Conservation (phyloP, 2,888 invertebrate species). For the Platypus cylindrus region DNA sequence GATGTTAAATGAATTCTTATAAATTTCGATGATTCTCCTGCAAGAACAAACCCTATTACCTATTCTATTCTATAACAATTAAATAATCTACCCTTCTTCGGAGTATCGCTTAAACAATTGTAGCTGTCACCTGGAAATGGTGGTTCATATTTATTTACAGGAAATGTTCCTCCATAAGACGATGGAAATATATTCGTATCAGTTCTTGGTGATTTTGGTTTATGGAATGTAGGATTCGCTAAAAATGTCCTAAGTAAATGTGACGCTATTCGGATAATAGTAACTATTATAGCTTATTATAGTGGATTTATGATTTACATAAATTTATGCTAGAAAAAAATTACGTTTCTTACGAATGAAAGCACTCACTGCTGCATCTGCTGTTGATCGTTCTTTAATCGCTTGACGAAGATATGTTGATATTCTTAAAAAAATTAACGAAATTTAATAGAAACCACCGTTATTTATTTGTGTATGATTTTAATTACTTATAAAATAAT, state of each 20-base stretch:
- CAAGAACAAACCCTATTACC: too few relatives aligned
- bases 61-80: too few relatives aligned
- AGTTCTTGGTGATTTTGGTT: constrained; percentile 4
- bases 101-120: too few relatives aligned
- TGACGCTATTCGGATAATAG: too few relatives aligned
- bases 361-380: constrained; percentile 10
- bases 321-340: background rate
- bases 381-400: constrained; percentile 7
- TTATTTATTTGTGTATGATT: background rate
- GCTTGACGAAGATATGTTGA: constrained; percentile 9
- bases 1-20: too few relatives aligned
- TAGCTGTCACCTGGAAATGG: constrained; percentile 9
- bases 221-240: constrained; percentile 5
- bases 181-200: constrained; percentile 8
- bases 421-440: constrained; percentile 8
- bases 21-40: too few relatives aligned
- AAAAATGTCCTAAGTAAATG: too few relatives aligned
- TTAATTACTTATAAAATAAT: constrained; percentile 1
- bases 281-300: too few relatives aligned
- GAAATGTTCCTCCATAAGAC: constrained; percentile 14
- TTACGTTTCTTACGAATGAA: constrained; percentile 9
- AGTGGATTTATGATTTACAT: too few relatives aligned
- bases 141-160: constrained; percentile 10
- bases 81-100: too few relatives aligned
- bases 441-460: background rate